Evolutionary conservation across 2,888 invertebrate species (phyloP), one percentile per base, ranked within the genome.

Genomic region (Polyommatus icarus): DNA sequence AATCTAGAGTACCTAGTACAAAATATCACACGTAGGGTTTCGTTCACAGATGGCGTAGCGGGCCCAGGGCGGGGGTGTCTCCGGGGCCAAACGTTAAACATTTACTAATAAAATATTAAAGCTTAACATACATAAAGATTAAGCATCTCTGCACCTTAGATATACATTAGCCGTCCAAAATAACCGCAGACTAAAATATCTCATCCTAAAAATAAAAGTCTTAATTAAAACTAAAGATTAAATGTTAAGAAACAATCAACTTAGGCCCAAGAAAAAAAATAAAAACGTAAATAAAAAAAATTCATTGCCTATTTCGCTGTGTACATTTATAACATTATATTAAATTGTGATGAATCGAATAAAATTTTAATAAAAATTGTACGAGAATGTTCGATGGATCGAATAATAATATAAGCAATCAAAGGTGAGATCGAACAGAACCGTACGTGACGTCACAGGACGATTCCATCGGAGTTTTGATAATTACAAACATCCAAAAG

Each of bases 51-150:
- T 83, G 82, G 80, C 79, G 80, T 79, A 82, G 82, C 81, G 80
- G 81, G 82, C 81, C 83, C 82, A 81, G 82, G 83, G 84, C 82
- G 82, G 82, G 84, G 81, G 83, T 82, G 83, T 82, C 88, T 87
- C 87, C 84, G 84, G 90, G 91, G 92, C 90, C 90, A 86, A 91
- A 88, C 89, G 89, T 91, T 92, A 92, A 92, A 93, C 91, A 94
- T 94, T 93, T 90, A 93, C 92, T 94, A 94, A 94, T 94, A 94
- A 94, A 94, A 94, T 94, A 93, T 94, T 93, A 94, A 93, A 94
- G 94, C 93, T 94, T 94, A 94, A 94, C 94, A 94, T 94, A 94
- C 91, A 94, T 94, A 94, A 94, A 94, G 93, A 93, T 92, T 93
- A 93, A 94, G 94, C 94, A 93, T 94, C 88, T 94, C 93, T 93